phyloP scores from a whole-genome alignment of 2,113 vertebrate genomes.

The Scartelaos histophorus region DNA sequence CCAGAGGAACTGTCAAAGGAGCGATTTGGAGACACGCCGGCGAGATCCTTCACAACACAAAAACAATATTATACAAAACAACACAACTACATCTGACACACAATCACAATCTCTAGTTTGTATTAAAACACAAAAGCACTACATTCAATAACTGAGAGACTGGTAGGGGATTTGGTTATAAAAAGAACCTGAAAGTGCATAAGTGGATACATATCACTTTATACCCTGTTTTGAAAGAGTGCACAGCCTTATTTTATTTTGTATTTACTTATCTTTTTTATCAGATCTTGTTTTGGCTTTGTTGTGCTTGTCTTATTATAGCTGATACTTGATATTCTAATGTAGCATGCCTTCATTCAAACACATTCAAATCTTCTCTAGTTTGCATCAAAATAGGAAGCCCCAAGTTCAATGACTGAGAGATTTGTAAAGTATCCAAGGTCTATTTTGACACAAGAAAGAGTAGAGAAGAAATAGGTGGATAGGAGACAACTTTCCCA shows the following conservation, averaged over 20 bases:
- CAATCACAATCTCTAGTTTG: neutral
- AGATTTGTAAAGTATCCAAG: constrained; percentile 22
- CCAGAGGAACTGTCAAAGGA: constrained; percentile 73
- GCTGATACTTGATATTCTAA: too few species aligned
- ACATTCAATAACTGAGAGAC: neutral
- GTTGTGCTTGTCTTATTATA: too few species aligned
- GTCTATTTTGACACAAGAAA: constrained; percentile 15
- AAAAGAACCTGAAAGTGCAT: too few species aligned
- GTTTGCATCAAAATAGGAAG: constrained; percentile 13
- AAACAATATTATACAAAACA: neutral
- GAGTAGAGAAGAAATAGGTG: constrained; percentile 23
- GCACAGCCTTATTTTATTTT: too few species aligned
- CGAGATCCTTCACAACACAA: constrained; percentile 60
- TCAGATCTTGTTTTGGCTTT: too few species aligned
- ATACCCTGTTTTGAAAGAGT: too few species aligned
- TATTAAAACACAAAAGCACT: constrained; percentile 8
- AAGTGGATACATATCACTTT: too few species aligned
- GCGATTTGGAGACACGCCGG: constrained; percentile 62
- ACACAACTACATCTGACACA: neutral
- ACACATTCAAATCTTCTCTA: neutral
- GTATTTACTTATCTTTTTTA: too few species aligned
- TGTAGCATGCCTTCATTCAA: too few species aligned
- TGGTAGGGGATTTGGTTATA: neutral
- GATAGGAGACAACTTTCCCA: constrained; percentile 55
- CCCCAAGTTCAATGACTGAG: neutral